Evolutionary conservation across 2,113 vertebrate genomes (phyloP).

Genomic region (Peromyscus maniculatus): DNA sequence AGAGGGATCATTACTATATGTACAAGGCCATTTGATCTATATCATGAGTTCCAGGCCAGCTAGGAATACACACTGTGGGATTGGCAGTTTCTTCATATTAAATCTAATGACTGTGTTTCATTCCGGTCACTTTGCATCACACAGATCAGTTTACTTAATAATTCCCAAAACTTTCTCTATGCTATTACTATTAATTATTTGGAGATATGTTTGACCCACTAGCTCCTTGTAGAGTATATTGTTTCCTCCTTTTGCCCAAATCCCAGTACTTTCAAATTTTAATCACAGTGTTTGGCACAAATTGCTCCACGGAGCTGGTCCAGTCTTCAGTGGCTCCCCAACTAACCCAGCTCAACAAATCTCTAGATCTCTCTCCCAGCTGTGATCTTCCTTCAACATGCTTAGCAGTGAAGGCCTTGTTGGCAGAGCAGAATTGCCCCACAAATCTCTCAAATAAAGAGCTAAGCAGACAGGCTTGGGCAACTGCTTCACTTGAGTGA

Average conservation of each 20-base stretch:
- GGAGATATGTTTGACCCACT: neutral
- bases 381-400: neutral
- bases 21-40: neutral
- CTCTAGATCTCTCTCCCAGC: neutral
- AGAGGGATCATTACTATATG: neutral
- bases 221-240: neutral
- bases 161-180: neutral
- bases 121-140: neutral
- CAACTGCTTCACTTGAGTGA: neutral
- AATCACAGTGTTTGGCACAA: neutral
- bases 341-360: neutral
- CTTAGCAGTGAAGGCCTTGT: neutral
- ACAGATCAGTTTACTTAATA: neutral
- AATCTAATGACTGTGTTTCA: neutral
- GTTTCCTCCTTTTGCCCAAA: neutral
- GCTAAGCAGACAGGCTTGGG: neutral
- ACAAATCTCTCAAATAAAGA: slow-evolving; percentile 6
- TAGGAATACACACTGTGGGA: no score
- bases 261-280: neutral
- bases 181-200: neutral
- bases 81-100: neutral
- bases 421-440: neutral
- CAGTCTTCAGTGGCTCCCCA: neutral
- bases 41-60: neutral
- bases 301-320: neutral